Evolutionary conservation across 2,888 invertebrate species (phyloP), one percentile per base, ranked within the genome.

Genomic region (Scaptomyza flava): DNA sequence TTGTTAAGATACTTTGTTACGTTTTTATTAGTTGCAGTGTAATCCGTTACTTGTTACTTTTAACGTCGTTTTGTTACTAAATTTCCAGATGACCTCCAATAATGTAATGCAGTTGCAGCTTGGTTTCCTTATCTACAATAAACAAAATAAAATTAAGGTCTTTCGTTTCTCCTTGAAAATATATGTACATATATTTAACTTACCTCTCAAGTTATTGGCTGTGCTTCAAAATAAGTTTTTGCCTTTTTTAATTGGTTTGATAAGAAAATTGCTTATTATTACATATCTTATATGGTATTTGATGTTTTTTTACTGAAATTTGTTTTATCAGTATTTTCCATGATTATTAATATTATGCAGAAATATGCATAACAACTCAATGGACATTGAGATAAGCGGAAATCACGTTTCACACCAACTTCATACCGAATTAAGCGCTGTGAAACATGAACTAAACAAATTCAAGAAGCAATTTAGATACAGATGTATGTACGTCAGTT

Each of bases 361-460:
- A 50, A 36, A 9, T 31, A 42, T 48, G 34, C 27, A n/a, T 65
- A 54, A 42, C 36, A 27, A 12, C 47, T 43, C 20, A 53, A 45
- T 59, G 45, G 27, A 52, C 66, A 59, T 50, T 36, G 30, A 38
- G 76, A 76, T 72, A 77, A 77, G 34, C 68, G 17, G 1, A 27
- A 43, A 72, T 43, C 53, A 47, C 57, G 72, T 68, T 68, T 59
- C 30, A 57, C 11, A 11, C 20, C 11, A 48, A 69, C 48, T 11
- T 43, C 23, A 33, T 46, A 31, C 30, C 20, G 20, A 31, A 14
- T 0, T 12, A 34, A 43, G 43, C 33, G 53, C 17, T 67, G 52
- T 71, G 53, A 36, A 53, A 64, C 48, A 53, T 53, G 7, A 46
- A 41, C 41, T 48, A 20, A 38, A 52, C 36, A 23, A 33, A 53